Evolutionary conservation across 2,113 vertebrate genomes (phyloP).

Genomic region (Pimephales promelas): DNA sequence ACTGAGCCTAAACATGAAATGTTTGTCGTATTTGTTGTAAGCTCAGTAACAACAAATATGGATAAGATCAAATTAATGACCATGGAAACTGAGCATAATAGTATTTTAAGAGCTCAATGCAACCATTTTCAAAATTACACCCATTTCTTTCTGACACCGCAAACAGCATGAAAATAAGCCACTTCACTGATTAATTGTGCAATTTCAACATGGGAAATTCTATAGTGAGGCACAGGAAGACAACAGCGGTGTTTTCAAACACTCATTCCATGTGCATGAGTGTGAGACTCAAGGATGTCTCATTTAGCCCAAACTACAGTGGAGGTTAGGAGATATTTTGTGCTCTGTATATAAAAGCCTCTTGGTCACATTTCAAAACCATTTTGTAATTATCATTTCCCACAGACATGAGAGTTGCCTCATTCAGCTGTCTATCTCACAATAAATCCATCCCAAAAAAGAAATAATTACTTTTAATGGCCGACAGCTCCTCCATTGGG

Average conservation of each 20-base stretch:
- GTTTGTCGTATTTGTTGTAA: no score
- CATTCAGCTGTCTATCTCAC: conserved; percentile 35
- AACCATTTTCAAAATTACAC: conserved; percentile 32
- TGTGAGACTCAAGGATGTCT: conserved; percentile 36
- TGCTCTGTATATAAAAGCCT: conserved; percentile 40
- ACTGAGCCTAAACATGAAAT: conserved; percentile 9
- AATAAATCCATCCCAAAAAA: conserved; percentile 39
- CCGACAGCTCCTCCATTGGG: conserved; percentile 32
- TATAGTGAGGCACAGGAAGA: conserved; percentile 44
- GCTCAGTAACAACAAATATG: not conserved
- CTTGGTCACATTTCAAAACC: conserved; percentile 45
- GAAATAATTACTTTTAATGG: conserved; percentile 44
- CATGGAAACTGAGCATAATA: not conserved
- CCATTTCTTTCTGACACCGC: conserved; percentile 26
- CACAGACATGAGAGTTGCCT: conserved; percentile 29
- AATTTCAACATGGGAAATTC: conserved; percentile 44
- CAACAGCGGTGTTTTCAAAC: conserved; percentile 43
- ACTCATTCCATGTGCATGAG: not conserved
- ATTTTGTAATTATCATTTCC: conserved; percentile 44
- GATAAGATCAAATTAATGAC: not conserved
- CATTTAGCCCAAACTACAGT: conserved; percentile 6
- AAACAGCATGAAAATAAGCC: conserved; percentile 43
- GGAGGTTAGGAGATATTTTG: conserved; percentile 15
- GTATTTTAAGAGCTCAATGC: conserved; percentile 13
- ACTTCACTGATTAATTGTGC: conserved; percentile 55